Conservation (phyloP, 2,888 invertebrate genomes). For the Anagyrus pseudococci region DNA sequence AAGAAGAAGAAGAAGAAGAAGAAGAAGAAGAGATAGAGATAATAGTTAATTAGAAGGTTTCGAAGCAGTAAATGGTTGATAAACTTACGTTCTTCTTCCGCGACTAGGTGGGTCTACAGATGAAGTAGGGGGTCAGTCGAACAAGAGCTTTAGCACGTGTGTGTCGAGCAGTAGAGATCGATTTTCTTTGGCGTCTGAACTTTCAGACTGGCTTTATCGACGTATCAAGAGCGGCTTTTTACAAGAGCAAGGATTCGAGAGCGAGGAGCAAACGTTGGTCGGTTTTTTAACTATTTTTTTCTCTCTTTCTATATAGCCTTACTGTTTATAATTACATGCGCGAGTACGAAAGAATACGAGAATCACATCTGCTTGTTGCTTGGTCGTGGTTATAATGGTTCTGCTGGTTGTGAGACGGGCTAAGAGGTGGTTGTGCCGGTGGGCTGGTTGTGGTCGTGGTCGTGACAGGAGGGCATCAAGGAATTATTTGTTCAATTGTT, state of each 20-base stretch:
- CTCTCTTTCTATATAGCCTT: too few species aligned
- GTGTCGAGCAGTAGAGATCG: constrained; percentile 16
- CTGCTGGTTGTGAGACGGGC: too few species aligned
- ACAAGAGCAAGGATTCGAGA: constrained; percentile 49
- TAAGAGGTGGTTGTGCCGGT: too few species aligned
- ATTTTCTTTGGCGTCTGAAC: too few species aligned
- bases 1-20: constrained; percentile 36
- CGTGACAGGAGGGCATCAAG: constrained; percentile 37
- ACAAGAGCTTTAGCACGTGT: too few species aligned
- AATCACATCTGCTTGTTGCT: too few species aligned
- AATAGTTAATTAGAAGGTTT: constrained; percentile 39
- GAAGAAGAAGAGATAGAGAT: too few species aligned
- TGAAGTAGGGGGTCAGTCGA: constrained; percentile 19
- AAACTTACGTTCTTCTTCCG: constrained; percentile 39
- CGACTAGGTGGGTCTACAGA: constrained; percentile 6
- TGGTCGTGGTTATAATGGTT: too few species aligned
- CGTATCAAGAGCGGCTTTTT: constrained; percentile 39
- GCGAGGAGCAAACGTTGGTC: constrained; percentile 43
- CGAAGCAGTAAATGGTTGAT: constrained; percentile 39
- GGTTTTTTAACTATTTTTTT: constrained; percentile 17
- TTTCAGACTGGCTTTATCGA: background rate
- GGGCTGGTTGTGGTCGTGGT: background rate
- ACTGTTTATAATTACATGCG: too few species aligned
- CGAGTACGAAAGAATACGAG: too few species aligned
- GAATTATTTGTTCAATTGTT: constrained; percentile 39